phyloP scores from a whole-genome alignment of 2,888 invertebrate species.

The Blastobasis lacticolella region DNA sequence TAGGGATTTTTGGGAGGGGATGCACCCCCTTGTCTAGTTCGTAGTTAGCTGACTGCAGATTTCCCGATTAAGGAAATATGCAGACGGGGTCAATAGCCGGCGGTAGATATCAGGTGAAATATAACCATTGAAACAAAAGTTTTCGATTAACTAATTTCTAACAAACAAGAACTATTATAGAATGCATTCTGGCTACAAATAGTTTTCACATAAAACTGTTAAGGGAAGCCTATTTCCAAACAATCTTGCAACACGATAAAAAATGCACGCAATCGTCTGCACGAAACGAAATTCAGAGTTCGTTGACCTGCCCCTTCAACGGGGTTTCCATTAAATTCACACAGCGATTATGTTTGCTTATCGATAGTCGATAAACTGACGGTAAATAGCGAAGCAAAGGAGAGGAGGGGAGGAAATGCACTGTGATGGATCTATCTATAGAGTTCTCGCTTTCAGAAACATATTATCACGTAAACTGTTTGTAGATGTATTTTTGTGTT shows the following conservation, averaged over 20 bases:
- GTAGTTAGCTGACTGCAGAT: conserved; percentile 1
- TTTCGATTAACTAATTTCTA: too few species aligned
- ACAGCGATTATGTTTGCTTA: conserved; percentile 20
- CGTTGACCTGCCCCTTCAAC: conserved; percentile 21
- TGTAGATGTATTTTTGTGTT: too few species aligned
- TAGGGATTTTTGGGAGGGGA: not conserved
- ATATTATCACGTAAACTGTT: too few species aligned
- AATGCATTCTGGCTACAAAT: not conserved
- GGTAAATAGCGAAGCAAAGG: too few species aligned
- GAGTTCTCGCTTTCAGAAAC: too few species aligned
- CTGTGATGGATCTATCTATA: too few species aligned
- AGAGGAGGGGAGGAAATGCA: too few species aligned
- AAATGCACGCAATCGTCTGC: conserved; percentile 12
- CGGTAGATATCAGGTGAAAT: too few species aligned
- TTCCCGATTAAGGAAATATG: conserved; percentile 15
- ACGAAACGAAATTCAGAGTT: conserved; percentile 23
- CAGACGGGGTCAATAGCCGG: conserved; percentile 5
- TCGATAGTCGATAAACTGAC: conserved; percentile 14
- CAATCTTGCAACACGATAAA: not conserved
- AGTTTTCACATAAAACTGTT: not conserved
- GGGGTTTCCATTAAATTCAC: conserved; percentile 17
- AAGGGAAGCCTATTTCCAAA: conserved; percentile 2
- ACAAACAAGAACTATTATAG: not conserved
- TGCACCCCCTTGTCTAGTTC: not conserved
- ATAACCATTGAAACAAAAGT: too few species aligned